Evolutionary conservation across 2,888 invertebrate genomes (phyloP).

Genomic region (Diadegma fenestrale): DNA sequence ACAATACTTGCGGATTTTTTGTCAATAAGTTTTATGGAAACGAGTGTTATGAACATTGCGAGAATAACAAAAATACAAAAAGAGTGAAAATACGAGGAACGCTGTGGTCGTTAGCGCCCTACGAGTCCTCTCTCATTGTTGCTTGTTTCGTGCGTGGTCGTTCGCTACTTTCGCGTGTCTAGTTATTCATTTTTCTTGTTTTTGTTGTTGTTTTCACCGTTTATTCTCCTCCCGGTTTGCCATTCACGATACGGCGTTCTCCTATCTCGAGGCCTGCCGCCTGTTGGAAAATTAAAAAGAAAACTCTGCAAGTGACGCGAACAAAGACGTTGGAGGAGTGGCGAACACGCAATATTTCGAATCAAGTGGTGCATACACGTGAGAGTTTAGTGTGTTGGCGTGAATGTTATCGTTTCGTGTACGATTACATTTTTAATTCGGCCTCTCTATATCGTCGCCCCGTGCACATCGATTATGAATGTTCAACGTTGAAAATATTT

Average conservation of each 20-base stretch:
- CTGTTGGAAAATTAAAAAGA: neutral
- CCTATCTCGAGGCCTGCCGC: neutral
- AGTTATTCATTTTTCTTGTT: slow-evolving; percentile 3
- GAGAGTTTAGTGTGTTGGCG: neutral
- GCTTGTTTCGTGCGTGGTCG: slow-evolving; percentile 30
- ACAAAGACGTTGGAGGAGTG: neutral
- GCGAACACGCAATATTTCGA: slow-evolving; percentile 17
- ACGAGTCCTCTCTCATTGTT: slow-evolving; percentile 15
- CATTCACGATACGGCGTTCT: neutral
- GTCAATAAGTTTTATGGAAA: neutral
- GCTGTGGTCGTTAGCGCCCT: slow-evolving; percentile 27
- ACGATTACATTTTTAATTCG: slow-evolving; percentile 23
- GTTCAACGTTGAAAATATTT: neutral
- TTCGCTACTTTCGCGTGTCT: slow-evolving; percentile 49
- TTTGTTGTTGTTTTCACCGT: slow-evolving; percentile 3
- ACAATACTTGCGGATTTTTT: slow-evolving; percentile 5
- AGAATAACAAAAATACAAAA: neutral
- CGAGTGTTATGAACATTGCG: neutral
- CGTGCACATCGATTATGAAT: neutral
- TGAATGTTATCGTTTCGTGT: slow-evolving; percentile 15
- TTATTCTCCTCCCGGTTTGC: neutral
- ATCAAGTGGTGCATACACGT: neutral
- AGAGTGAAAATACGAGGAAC: slow-evolving; percentile 22
- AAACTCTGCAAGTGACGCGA: slow-evolving; percentile 18
- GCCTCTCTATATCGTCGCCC: neutral